Evolutionary conservation across 2,797 vertebrate genomes (phyloP), one percentile per base, ranked within the genome.

Genomic region (Spondyliosoma cantharus): DNA sequence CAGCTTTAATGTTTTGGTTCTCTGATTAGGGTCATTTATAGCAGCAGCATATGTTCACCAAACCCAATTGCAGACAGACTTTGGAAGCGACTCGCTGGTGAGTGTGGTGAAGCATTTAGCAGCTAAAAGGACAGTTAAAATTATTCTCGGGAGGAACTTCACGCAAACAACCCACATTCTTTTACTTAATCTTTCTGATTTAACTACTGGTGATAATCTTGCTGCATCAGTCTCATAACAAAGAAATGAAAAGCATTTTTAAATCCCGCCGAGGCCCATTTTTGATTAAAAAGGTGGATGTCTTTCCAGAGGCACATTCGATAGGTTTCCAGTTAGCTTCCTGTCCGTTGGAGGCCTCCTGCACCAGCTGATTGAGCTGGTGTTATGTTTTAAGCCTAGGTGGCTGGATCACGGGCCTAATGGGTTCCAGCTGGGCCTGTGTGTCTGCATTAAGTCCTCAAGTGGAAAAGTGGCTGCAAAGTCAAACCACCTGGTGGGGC

Each of bases 401-500:
- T 89, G 92, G 90, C 89, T 92, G 85, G 88, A 86, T 81, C 89
- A 53, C 73, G 86, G 80, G 69, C 74, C 92, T 97, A 97, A 98
- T 96, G 92, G 90, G 86, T 95, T 94, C 93, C 97, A 99, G 96
- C 96, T 97, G 97, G 92, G 87, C 78, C 86, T 89, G 93, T 94
- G 96, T 96, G 97, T 96, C 95, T 95, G 96, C 96, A 96, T 93
- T 95, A 95, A 95, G 95, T 93, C 95, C 95, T 96, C 96, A 95
- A 95, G 94, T 96, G 96, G 96, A 96, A 96, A 97, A 97, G 95
- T 97, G 96, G 96, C 97, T 98, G 96, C 94, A 97, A 99, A 99
- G 95, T 97, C 94, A 96, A 99, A 98, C 96, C 97, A 98, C 95
- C 98, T 98, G 97, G 96, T 86, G 63, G 68, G 91, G 90, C 94